A percentile compares a stretch with the other conserved stretches of the same genome.
Conservation (phyloP, 2,113 vertebrate genomes). For the Romanogobio albipinnatus region DNA sequence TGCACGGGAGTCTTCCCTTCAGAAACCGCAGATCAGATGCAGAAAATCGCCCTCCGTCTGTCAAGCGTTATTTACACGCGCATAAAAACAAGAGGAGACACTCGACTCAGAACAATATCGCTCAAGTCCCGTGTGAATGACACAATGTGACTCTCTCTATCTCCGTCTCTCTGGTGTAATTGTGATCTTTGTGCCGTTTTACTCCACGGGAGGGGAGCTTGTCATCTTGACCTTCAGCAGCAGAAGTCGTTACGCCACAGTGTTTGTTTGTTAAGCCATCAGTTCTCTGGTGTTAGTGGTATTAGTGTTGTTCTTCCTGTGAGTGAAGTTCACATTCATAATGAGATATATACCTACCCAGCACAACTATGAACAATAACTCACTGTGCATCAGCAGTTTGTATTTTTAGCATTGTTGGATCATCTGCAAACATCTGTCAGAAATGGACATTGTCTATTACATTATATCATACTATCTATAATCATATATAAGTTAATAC, state of each 20-base stretch:
- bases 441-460: too few species aligned
- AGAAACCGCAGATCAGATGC: neutral
- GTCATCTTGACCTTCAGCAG: conserved; percentile 20
- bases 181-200: neutral
- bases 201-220: neutral
- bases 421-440: too few species aligned
- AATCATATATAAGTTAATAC: too few species aligned
- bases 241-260: neutral
- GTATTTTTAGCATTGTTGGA: neutral
- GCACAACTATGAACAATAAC: neutral
- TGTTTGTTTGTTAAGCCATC: neutral
- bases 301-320: neutral
- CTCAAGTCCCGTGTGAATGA: neutral
- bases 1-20: neutral
- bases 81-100: conserved; percentile 3
- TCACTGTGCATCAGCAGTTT: neutral
- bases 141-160: neutral
- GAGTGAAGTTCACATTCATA: conserved; percentile 5
- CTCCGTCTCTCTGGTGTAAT: neutral
- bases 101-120: neutral
- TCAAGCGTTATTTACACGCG: neutral
- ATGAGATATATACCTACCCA: neutral
- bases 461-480: too few species aligned
- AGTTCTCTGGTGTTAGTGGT: neutral
- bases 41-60: neutral